A percentile compares a stretch with the other conserved stretches of the same genome.
Evolutionary conservation across 2,797 vertebrate genomes (phyloP).

Genomic region (Acropternis orthonyx): DNA sequence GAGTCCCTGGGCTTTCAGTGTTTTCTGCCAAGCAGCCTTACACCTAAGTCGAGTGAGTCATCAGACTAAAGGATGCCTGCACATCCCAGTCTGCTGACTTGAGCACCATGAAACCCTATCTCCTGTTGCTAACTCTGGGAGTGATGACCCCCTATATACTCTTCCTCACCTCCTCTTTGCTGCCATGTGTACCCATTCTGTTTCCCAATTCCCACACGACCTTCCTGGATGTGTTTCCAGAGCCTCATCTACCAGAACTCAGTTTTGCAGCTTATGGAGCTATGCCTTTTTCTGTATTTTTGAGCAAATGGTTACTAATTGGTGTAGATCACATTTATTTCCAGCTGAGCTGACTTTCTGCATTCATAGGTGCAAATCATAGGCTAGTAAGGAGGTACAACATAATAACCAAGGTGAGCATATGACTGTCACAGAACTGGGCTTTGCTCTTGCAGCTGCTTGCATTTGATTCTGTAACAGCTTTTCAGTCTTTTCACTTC

Average conservation of each 20-base stretch:
- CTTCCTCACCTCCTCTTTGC: background rate
- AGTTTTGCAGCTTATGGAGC: background rate
- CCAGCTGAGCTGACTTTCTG: background rate
- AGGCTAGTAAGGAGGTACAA: background rate
- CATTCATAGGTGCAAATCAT: background rate
- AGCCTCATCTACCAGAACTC: background rate
- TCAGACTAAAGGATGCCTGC: background rate
- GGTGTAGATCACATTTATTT: background rate
- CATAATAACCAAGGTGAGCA: background rate
- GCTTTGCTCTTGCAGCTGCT: background rate
- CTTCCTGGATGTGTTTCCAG: background rate
- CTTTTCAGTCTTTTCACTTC: background rate
- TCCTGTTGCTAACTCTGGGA: background rate
- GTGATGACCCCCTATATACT: fast-evolving
- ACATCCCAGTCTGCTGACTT: background rate
- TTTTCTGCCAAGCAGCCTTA: background rate
- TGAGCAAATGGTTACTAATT: background rate
- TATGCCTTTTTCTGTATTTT: background rate
- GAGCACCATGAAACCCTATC: background rate
- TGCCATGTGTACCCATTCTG: background rate
- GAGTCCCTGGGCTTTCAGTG: fast-evolving
- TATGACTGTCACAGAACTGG: background rate
- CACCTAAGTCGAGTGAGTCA: fast-evolving
- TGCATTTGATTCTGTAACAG: background rate
- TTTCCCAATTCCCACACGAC: background rate